Conservation (phyloP, 2,797 vertebrate species). For the Otolemur crassicaudatus region DNA sequence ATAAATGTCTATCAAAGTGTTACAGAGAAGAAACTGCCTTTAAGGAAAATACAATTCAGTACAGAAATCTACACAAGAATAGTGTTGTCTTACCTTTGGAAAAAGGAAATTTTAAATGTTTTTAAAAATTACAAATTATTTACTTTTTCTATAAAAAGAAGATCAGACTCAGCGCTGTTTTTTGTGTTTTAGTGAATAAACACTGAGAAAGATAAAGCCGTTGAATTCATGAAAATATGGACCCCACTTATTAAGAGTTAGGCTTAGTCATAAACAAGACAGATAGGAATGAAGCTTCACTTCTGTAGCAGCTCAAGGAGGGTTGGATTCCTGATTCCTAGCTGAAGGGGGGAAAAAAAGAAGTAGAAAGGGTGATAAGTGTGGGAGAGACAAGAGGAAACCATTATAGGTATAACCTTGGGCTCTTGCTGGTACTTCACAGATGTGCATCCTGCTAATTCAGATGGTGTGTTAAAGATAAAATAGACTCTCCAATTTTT, state of each 20-base stretch:
- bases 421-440: background rate
- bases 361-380: background rate
- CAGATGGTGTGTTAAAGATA: background rate
- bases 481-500: background rate
- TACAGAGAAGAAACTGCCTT: conserved; percentile 22
- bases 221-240: background rate
- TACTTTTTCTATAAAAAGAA: conserved; percentile 12
- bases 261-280: background rate
- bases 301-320: background rate
- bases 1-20: background rate
- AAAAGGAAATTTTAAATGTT: background rate
- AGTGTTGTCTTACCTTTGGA: conserved; percentile 13
- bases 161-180: background rate
- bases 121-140: conserved; percentile 13
- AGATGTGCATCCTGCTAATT: background rate
- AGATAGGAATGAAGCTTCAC: background rate
- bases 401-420: background rate
- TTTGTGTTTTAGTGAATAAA: background rate
- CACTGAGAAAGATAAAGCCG: background rate
- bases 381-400: background rate
- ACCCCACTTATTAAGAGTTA: background rate
- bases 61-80: background rate
- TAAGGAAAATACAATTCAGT: background rate
- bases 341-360: background rate
- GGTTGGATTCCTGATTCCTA: background rate